These are phyloP conservation scores for Chascanopsetta lugubris DNA, from an alignment of 2,113 vertebrate species.

Conservation along the genomic window DNA sequence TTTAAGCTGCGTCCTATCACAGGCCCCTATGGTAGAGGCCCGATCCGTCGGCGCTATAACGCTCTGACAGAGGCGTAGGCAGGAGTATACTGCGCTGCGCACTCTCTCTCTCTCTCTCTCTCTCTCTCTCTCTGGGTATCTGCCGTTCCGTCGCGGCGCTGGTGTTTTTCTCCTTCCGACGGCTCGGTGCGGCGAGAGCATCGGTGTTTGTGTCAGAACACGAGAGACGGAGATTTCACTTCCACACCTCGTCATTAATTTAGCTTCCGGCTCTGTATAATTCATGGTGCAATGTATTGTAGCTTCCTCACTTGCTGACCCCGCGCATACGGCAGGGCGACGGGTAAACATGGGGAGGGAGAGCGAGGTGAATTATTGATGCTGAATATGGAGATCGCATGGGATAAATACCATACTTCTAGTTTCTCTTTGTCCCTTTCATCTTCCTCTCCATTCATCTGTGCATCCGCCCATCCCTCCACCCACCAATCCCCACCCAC, in stretches of 20 bases:
- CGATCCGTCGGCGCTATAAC: slow-evolving; percentile 46
- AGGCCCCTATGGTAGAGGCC: slow-evolving; percentile 27
- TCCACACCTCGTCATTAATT: slow-evolving; percentile 37
- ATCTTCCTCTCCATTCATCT: not conserved
- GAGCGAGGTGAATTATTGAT: slow-evolving; percentile 51
- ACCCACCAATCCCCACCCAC: too few species aligned
- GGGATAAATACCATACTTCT: not conserved
- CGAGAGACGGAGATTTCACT: slow-evolving; percentile 15
- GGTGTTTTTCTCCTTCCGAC: not conserved
- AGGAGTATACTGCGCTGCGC: slow-evolving; percentile 24
- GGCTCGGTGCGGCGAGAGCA: not conserved
- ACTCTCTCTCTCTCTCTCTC: too few species aligned
- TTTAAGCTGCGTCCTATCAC: slow-evolving; percentile 45
- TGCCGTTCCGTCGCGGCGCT: slow-evolving; percentile 1
- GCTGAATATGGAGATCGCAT: slow-evolving; percentile 32
- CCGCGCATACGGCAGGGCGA: slow-evolving; percentile 6
- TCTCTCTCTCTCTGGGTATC: slow-evolving; percentile 20
- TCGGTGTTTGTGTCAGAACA: slow-evolving; percentile 4
- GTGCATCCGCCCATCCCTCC: too few species aligned
- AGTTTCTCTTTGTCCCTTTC: too few species aligned
- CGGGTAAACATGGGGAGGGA: slow-evolving; percentile 34
- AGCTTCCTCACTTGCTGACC: slow-evolving; percentile 31
- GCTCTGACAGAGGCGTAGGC: slow-evolving; percentile 35
- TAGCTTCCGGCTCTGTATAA: slow-evolving; percentile 20
- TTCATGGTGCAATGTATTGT: not conserved